Evolutionary conservation across 2,888 invertebrate species (phyloP).

Genomic region (Abscondita cerata): DNA sequence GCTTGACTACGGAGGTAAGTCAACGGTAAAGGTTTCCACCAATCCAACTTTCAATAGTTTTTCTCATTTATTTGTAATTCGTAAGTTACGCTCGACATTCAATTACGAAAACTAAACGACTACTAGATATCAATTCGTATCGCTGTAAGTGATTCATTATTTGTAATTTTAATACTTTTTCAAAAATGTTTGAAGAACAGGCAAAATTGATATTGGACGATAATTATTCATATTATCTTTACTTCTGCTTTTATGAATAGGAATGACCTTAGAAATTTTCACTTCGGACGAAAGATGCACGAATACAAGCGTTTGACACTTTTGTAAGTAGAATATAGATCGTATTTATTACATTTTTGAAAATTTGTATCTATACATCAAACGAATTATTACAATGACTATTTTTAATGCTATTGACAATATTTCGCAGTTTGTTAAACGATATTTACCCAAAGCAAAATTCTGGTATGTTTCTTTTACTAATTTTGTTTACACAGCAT

Average conservation of each 20-base stretch:
- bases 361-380: not conserved
- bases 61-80: too few species aligned
- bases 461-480: too few species aligned
- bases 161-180: not conserved
- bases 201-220: not conserved
- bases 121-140: not conserved
- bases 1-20: too few species aligned
- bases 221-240: not conserved
- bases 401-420: too few species aligned
- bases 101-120: not conserved
- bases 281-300: not conserved
- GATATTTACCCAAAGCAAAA: too few species aligned
- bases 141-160: not conserved
- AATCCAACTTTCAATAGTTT: too few species aligned
- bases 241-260: not conserved
- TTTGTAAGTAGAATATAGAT: too few species aligned
- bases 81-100: too few species aligned
- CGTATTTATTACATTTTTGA: not conserved
- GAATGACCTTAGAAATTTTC: not conserved
- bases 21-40: too few species aligned
- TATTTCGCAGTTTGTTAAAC: not conserved
- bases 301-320: not conserved
- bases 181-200: not conserved
- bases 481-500: too few species aligned
- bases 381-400: not conserved